Conservation (phyloP, 2,797 vertebrate genomes). For the Gobionotothen gibberifrons region DNA sequence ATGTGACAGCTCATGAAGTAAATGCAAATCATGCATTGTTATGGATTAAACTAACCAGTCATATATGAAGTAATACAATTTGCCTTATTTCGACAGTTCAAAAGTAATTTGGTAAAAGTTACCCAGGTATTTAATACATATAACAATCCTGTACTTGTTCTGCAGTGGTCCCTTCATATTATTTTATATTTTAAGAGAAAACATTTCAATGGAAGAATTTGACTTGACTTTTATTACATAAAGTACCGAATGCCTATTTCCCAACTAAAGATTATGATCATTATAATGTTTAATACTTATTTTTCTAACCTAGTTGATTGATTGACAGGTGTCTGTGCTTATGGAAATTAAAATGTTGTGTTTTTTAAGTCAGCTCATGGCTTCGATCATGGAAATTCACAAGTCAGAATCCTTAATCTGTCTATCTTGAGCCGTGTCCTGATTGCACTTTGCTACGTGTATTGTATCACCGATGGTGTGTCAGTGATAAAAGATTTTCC, state of each 20-base stretch:
- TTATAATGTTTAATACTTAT: background rate
- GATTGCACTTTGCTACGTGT: slow-evolving; percentile 42
- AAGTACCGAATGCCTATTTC: background rate
- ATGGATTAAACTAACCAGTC: background rate
- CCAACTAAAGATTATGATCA: background rate
- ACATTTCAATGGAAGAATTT: background rate
- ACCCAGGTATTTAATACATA: background rate
- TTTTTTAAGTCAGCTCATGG: slow-evolving; percentile 4
- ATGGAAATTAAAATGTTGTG: background rate
- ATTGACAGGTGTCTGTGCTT: background rate
- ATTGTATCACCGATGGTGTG: slow-evolving; percentile 50
- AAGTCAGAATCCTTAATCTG: slow-evolving; percentile 10
- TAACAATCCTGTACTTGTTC: background rate
- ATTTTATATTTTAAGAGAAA: too few species aligned
- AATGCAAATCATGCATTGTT: background rate
- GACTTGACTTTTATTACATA: background rate
- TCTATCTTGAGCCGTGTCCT: slow-evolving; percentile 31
- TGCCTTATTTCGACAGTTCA: background rate
- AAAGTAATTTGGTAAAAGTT: background rate
- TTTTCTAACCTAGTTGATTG: background rate
- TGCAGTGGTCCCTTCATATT: background rate
- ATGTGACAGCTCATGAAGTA: background rate
- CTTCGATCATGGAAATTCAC: slow-evolving; percentile 28
- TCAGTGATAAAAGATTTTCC: slow-evolving; percentile 69
- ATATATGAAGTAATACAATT: background rate